Evolutionary conservation across 2,113 vertebrate genomes (phyloP).

Genomic region (Parus major): DNA sequence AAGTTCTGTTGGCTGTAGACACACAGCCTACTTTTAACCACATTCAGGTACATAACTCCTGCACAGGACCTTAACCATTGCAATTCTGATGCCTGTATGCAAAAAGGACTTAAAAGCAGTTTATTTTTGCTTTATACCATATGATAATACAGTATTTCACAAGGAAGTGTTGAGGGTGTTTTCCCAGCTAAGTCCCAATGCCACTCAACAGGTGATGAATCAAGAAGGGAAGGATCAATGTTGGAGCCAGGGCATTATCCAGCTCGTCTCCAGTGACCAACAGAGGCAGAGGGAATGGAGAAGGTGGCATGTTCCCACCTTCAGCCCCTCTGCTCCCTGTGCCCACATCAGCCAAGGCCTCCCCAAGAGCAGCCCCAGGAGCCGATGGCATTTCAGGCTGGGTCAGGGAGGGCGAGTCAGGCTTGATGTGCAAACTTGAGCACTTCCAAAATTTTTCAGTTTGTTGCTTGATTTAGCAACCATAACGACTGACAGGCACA

Average conservation of each 20-base stretch:
- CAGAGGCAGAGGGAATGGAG: fast-evolving
- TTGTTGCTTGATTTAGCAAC: background rate
- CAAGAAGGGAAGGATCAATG: fast-evolving
- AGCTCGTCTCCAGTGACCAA: fast-evolving
- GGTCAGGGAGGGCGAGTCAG: fast-evolving
- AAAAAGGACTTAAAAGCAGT: background rate
- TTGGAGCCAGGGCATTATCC: fast-evolving
- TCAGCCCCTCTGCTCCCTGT: fast-evolving
- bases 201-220: fast-evolving
- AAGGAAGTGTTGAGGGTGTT: background rate
- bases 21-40: background rate
- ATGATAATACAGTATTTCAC: background rate
- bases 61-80: background rate
- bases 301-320: fast-evolving
- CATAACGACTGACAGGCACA: fast-evolving
- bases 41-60: fast-evolving
- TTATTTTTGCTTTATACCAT: background rate
- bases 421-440: fast-evolving
- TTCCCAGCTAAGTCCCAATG: background rate
- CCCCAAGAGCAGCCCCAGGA: fast-evolving
- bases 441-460: background rate
- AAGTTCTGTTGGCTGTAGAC: background rate
- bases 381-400: fast-evolving
- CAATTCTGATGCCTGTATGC: background rate
- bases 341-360: background rate